These are phyloP conservation scores for Rhopalosiphum maidis DNA, from an alignment of 1,140 invertebrate species.

Conservation along the genomic window DNA sequence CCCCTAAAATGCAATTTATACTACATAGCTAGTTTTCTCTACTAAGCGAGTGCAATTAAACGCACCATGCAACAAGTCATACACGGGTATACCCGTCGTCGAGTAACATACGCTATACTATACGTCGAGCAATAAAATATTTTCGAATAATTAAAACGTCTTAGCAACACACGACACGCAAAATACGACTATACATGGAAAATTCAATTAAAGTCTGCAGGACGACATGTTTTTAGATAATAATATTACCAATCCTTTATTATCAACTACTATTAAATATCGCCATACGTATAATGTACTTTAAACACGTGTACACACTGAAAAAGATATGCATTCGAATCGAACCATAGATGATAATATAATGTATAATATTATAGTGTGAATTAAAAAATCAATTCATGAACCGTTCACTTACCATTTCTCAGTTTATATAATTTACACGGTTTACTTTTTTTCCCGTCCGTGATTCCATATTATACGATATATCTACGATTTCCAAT, in stretches of 20 bases:
- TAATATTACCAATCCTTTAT: neutral
- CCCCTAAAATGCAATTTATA: constrained; percentile 20
- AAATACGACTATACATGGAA: neutral
- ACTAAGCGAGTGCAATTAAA: neutral
- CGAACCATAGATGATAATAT: neutral
- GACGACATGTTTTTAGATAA: neutral
- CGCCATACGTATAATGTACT: neutral
- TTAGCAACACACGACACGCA: neutral
- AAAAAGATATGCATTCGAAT: neutral
- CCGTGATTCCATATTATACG: too few relatives aligned
- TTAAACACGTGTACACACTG: too few relatives aligned
- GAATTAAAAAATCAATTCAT: neutral
- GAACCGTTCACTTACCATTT: neutral
- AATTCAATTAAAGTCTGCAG: constrained; percentile 1
- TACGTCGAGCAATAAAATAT: neutral
- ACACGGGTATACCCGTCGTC: neutral
- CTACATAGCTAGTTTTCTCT: neutral
- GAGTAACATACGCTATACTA: neutral
- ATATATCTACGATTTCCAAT: neutral
- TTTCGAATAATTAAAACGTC: constrained; percentile 37
- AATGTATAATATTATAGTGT: neutral
- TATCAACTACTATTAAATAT: neutral
- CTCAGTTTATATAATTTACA: neutral
- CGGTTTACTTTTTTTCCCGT: neutral
- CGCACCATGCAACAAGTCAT: constrained; percentile 32